Percentiles rank a stretch among this genome's conserved stretches.
phyloP scores from a whole-genome alignment of 2,113 vertebrate genomes.

The Phalacrocorax pelagicus region DNA sequence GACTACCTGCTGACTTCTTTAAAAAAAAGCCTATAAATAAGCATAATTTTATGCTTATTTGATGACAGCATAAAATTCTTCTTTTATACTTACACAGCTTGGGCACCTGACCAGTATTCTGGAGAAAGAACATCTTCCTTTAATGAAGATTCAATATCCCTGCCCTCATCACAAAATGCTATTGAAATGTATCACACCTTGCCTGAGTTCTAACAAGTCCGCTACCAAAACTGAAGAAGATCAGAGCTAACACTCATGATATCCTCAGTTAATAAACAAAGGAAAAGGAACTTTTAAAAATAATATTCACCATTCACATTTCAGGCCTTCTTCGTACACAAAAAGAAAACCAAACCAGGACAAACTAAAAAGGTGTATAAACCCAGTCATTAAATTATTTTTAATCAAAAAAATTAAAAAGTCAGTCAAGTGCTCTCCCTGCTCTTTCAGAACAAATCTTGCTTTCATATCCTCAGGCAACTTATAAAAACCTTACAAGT shows the following conservation, averaged over 20 bases:
- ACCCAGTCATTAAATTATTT: background rate
- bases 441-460: background rate
- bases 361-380: background rate
- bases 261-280: background rate
- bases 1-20: background rate
- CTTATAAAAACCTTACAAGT: background rate
- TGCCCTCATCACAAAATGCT: background rate
- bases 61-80: background rate
- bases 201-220: background rate
- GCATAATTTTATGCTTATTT: background rate
- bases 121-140: background rate
- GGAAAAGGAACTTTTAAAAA: background rate
- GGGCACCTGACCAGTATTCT: background rate
- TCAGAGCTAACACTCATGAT: background rate
- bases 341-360: background rate
- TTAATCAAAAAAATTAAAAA: background rate
- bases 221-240: background rate
- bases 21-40: background rate
- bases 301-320: background rate
- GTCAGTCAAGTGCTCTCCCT: background rate
- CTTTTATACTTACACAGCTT: background rate
- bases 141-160: background rate
- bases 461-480: background rate
- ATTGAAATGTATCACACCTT: background rate
- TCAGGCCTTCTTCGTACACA: background rate